phyloP scores from a whole-genome alignment of 1,140 invertebrate species.

The Panagrolaimus sp. region DNA sequence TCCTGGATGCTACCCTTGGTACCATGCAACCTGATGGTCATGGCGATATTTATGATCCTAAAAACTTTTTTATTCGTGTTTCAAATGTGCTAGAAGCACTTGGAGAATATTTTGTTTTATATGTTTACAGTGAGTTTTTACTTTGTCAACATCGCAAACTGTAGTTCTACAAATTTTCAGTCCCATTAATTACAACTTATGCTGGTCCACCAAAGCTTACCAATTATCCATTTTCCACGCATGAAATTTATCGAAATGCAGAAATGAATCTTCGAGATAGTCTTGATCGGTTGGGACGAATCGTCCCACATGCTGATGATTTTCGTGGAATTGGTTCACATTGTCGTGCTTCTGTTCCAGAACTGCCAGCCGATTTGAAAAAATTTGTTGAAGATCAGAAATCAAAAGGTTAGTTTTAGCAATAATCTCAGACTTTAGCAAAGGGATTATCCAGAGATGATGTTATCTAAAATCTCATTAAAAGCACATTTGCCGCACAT shows the following conservation, averaged over 20 bases:
- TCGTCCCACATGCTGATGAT: not conserved
- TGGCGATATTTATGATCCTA: not conserved
- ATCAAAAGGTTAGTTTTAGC: slow-evolving; percentile 38
- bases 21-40: not conserved
- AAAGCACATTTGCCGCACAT: too few relatives aligned
- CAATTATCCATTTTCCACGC: not conserved
- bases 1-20: not conserved
- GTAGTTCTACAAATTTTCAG: not conserved
- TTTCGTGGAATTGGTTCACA: slow-evolving; percentile 1
- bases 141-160: not conserved
- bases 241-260: not conserved
- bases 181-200: not conserved
- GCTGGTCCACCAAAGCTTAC: not conserved
- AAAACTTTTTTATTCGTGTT: not conserved
- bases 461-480: too few relatives aligned
- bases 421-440: too few relatives aligned
- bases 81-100: not conserved
- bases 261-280: slow-evolving; percentile 12
- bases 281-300: not conserved
- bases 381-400: slow-evolving; percentile 32
- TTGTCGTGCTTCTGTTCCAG: not conserved
- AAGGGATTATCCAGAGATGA: too few relatives aligned
- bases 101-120: slow-evolving; percentile 1
- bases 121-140: not conserved
- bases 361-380: not conserved